Evolutionary conservation across 2,797 vertebrate species (phyloP).

Genomic region (Phoebastria nigripes): DNA sequence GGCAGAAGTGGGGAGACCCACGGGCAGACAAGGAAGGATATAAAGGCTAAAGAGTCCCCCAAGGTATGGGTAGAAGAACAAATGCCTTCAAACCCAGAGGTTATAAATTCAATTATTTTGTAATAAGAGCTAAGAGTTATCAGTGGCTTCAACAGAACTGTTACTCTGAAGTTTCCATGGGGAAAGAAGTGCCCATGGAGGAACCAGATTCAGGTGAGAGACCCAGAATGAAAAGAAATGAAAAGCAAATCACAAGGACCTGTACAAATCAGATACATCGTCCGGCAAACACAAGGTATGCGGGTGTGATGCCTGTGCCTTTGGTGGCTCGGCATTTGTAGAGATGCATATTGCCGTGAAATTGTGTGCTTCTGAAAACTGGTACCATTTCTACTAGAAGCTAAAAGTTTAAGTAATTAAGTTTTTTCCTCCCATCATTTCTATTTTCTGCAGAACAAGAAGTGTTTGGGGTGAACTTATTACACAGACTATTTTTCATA

Average conservation of each 20-base stretch:
- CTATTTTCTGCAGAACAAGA: background rate
- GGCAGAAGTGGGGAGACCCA: background rate
- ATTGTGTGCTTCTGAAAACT: background rate
- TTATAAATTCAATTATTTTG: background rate
- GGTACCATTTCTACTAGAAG: background rate
- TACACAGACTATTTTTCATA: background rate
- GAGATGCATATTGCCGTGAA: background rate
- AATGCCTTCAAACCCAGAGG: background rate
- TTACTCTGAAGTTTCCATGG: background rate
- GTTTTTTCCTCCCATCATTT: rapidly evolving
- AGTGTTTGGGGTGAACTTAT: too few relatives aligned
- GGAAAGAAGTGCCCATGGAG: background rate
- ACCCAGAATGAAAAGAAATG: background rate
- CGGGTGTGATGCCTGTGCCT: background rate
- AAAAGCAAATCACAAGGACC: background rate
- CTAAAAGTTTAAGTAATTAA: background rate
- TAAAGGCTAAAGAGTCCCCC: background rate
- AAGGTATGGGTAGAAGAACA: background rate
- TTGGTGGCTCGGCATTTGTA: rapidly evolving
- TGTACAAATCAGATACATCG: too few relatives aligned
- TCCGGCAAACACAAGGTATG: background rate
- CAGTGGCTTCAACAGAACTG: background rate
- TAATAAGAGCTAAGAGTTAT: background rate
- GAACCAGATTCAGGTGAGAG: background rate
- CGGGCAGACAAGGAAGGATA: rapidly evolving